phyloP scores from a whole-genome alignment of 1,140 invertebrate species.

The Gonioctena quinquepunctata region DNA sequence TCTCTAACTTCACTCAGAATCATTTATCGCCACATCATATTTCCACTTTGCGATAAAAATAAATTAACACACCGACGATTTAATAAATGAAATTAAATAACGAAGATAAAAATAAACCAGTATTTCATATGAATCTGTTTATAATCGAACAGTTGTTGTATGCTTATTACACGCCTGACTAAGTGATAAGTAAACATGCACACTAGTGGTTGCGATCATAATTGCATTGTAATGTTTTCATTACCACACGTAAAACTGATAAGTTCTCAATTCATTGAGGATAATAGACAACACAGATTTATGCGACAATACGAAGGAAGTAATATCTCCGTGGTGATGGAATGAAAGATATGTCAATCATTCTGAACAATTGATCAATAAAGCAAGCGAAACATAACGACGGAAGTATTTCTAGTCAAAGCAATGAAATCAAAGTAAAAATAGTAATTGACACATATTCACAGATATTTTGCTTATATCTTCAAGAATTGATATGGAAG shows the following conservation, averaged over 20 bases:
- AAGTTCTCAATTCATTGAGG: conserved; percentile 1
- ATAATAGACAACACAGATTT: neutral
- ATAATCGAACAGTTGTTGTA: conserved; percentile 38
- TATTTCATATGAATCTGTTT: conserved; percentile 16
- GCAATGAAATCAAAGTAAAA: no score
- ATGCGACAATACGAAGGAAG: neutral
- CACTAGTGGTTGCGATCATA: conserved; percentile 35
- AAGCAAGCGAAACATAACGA: neutral
- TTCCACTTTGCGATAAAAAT: no score
- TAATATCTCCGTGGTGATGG: no score
- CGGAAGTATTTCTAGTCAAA: no score
- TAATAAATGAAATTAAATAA: conserved; percentile 22
- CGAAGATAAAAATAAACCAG: neutral
- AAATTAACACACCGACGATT: neutral
- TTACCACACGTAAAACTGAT: conserved; percentile 2
- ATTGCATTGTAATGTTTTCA: conserved; percentile 35
- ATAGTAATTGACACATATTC: no score
- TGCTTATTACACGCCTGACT: conserved; percentile 42
- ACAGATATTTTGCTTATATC: no score
- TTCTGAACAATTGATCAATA: neutral
- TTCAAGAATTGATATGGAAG: no score
- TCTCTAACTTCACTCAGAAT: no score
- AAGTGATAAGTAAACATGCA: conserved; percentile 44
- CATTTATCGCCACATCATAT: no score
- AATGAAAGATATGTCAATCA: neutral